Evolutionary conservation across 2,797 vertebrate genomes (phyloP), one percentile per base, ranked within the genome.

Genomic region (Sebastes nivosus): DNA sequence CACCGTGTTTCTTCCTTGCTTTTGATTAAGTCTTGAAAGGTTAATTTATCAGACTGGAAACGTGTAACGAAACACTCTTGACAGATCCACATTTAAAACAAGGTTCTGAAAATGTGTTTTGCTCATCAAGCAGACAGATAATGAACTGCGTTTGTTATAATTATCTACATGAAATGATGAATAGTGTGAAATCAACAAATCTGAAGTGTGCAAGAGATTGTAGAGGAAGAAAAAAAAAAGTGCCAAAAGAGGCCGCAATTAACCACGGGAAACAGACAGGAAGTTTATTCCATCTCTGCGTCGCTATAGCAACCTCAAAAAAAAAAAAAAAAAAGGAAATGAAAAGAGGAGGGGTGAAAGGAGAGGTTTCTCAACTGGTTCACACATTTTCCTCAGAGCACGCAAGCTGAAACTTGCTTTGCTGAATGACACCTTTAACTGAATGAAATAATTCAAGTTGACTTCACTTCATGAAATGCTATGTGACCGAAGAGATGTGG

Each of bases 271-370:
- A 83, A 83, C 67, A 85, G 80, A 89, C 88, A 94, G 89, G 87
- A 92, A 89, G 89, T 93, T 88, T 92, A 91, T 88, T 88, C 24
- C 74, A 81, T 80, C 46, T 79, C 75, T 71, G 50, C 18, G 69
- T 91, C 25, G 27, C 91, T 87, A 91, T 90, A 72, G 91, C 84
- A 95, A 95, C 92, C 75, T 55, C 58, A 72, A 79, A 78, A 73
- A 88, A 80, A 20, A 60, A 1, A n/a, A n/a, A n/a, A n/a, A 24
- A 24, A 24, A 52, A 72, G 92, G 92, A 91, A 94, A 92, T 90
- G 88, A 91, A 80, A 80, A 60, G 88, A 75, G 86, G 85, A 79
- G 89, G 88, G 77, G 80, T 72, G 46, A 75, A 78, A 74, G 69
- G 52, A 58, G 79, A 86, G 84, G 81, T 80, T 87, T 87, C 61